phyloP scores from a whole-genome alignment of 1,140 invertebrate species.

The Zaprionus taronus region DNA sequence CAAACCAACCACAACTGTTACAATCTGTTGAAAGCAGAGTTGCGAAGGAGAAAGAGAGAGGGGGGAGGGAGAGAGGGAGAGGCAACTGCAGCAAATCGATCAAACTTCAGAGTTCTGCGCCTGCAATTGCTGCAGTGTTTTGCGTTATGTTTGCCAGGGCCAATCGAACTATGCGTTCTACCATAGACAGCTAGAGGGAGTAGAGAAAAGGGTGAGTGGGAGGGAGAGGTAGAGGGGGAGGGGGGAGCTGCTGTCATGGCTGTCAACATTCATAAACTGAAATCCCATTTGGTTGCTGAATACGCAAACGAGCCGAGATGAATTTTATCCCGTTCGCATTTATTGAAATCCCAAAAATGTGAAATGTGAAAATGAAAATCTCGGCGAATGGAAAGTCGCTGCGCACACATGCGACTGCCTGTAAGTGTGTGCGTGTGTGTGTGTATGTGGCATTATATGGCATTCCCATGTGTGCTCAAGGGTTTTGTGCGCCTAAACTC shows the following conservation, averaged over 20 bases:
- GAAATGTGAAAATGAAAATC: conserved; percentile 77
- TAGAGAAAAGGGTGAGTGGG: neutral
- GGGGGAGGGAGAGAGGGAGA: neutral
- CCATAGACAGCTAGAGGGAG: neutral
- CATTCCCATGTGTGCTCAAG: conserved; percentile 71
- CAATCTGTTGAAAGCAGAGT: conserved; percentile 50
- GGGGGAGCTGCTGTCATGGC: neutral
- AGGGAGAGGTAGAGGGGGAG: too few relatives aligned
- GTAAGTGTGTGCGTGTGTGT: neutral
- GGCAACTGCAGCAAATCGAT: conserved; percentile 47
- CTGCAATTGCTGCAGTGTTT: conserved; percentile 41
- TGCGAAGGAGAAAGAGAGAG: neutral
- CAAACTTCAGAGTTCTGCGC: conserved; percentile 34
- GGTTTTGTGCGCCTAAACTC: conserved; percentile 73
- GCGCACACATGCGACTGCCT: conserved; percentile 28
- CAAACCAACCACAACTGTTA: conserved; percentile 70
- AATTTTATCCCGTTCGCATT: conserved; percentile 75
- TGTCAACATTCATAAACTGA: conserved; percentile 66
- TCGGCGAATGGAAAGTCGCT: conserved; percentile 75
- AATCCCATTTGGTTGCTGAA: conserved; percentile 63
- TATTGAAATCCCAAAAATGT: conserved; percentile 73
- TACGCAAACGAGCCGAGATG: conserved; percentile 57
- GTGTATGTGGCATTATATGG: conserved; percentile 34
- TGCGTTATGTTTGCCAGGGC: conserved; percentile 55
- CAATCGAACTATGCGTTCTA: conserved; percentile 10